phyloP scores from a whole-genome alignment of 2,888 invertebrate genomes.

The Heliconius erato region DNA sequence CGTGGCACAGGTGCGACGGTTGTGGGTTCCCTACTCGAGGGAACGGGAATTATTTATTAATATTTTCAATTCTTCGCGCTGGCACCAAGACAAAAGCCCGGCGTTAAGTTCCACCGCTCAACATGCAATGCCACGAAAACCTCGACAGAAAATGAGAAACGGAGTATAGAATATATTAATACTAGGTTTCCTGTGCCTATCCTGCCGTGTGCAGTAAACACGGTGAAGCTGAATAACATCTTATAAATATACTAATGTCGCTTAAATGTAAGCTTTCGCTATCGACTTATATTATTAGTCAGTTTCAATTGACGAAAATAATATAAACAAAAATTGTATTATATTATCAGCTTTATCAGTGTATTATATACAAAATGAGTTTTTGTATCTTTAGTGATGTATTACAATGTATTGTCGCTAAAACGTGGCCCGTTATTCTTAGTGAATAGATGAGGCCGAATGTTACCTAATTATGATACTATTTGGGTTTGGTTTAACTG shows the following conservation, averaged over 20 bases:
- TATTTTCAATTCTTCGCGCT: no score
- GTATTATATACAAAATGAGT: background rate
- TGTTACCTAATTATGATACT: constrained; percentile 6
- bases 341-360: constrained; percentile 13
- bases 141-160: no score
- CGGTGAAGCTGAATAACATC: no score
- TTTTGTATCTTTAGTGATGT: background rate
- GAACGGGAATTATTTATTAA: no score
- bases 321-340: background rate
- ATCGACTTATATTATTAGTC: background rate
- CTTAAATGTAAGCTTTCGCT: constrained; percentile 28
- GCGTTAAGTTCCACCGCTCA: no score
- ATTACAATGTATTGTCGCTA: background rate
- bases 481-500: constrained; percentile 7
- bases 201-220: no score
- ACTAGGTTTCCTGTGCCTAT: no score
- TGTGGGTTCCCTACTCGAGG: no score
- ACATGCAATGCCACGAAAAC: no score
- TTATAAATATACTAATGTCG: background rate
- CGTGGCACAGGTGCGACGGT: no score
- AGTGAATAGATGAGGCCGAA: background rate
- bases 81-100: no score
- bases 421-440: constrained; percentile 1
- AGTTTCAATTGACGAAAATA: background rate
- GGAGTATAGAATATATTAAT: no score